phyloP scores from a whole-genome alignment of 1,140 invertebrate species.

The Drosophila nigromelanica region DNA sequence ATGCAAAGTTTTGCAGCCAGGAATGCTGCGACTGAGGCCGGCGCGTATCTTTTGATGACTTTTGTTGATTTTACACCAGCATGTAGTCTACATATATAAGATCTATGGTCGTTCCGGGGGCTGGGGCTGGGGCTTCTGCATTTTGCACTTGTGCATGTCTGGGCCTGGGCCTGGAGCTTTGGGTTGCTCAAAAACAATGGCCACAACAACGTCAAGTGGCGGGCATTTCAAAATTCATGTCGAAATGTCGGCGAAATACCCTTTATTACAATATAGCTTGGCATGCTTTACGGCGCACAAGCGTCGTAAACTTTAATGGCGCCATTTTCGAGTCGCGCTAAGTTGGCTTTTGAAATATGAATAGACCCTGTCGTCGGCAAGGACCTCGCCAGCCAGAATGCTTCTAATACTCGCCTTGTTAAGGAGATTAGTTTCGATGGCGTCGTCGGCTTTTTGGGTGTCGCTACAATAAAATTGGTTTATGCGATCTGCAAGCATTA shows the following conservation, averaged over 20 bases:
- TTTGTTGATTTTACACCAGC: conserved; percentile 78
- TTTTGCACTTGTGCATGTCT: conserved; percentile 44
- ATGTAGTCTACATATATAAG: conserved; percentile 33
- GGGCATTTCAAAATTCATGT: conserved; percentile 54
- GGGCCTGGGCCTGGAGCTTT: conserved; percentile 2
- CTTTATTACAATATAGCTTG: conserved; percentile 77
- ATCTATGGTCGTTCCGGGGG: conserved; percentile 38
- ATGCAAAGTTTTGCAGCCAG: conserved; percentile 70
- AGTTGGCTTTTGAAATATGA: conserved; percentile 80
- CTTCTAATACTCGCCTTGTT: conserved; percentile 71
- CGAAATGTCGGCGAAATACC: conserved; percentile 69
- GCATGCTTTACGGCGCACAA: conserved; percentile 73
- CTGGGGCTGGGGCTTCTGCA: conserved; percentile 7
- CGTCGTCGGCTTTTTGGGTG: conserved; percentile 25
- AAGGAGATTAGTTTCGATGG: conserved; percentile 77
- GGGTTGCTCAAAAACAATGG: conserved; percentile 51
- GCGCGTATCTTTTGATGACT: conserved; percentile 79
- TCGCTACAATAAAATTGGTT: conserved; percentile 76
- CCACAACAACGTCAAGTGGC: conserved; percentile 46
- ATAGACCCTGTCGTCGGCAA: conserved; percentile 44
- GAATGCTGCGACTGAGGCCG: conserved; percentile 27
- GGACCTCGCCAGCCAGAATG: conserved; percentile 9
- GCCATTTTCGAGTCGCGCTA: conserved; percentile 73
- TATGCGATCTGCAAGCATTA: conserved; percentile 47
- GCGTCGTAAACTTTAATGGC: conserved; percentile 79